Conservation (phyloP, 92 coral and sea anemone species). For the Pocillopora meandrina region DNA sequence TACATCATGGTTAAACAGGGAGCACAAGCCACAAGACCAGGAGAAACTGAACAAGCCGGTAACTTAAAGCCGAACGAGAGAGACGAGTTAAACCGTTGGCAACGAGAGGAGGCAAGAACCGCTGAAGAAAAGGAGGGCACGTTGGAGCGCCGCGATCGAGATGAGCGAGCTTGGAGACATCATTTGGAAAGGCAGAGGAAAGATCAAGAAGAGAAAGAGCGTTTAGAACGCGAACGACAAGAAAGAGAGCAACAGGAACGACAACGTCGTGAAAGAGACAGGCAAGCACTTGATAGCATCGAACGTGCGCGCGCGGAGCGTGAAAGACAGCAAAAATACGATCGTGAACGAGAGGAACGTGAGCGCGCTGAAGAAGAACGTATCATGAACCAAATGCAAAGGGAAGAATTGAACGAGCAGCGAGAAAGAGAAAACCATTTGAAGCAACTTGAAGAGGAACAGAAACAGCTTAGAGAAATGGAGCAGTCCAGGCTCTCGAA, state of each 20-base stretch:
- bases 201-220: slow-evolving; percentile 25
- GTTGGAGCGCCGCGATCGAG: slow-evolving; percentile 66
- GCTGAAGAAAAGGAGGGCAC: slow-evolving; percentile 61
- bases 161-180: slow-evolving; percentile 42
- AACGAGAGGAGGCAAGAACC: slow-evolving; percentile 55
- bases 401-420: slow-evolving; percentile 64
- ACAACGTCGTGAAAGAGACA: slow-evolving; percentile 65
- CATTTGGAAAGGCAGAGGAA: slow-evolving; percentile 37
- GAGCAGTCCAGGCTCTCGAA: slow-evolving; percentile 39
- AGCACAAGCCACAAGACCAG: slow-evolving; percentile 31
- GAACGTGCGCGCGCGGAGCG: slow-evolving; percentile 65
- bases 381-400: slow-evolving; percentile 56
- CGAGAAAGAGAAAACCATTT: slow-evolving; percentile 61
- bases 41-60: slow-evolving; percentile 35
- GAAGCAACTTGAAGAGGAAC: slow-evolving; percentile 62
- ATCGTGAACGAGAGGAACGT: slow-evolving; percentile 62
- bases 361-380: slow-evolving; percentile 68
- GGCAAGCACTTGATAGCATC: slow-evolving; percentile 43
- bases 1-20: slow-evolving; percentile 67
- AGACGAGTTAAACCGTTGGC: slow-evolving; percentile 81
- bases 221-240: slow-evolving; percentile 64
- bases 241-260: slow-evolving; percentile 62
- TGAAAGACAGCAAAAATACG: slow-evolving; percentile 10
- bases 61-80: slow-evolving; percentile 44
- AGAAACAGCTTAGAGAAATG: slow-evolving; percentile 49